These are phyloP conservation scores for Sebastes matsubarae DNA, from an alignment of 2,797 vertebrate species.

Conservation along the genomic window DNA sequence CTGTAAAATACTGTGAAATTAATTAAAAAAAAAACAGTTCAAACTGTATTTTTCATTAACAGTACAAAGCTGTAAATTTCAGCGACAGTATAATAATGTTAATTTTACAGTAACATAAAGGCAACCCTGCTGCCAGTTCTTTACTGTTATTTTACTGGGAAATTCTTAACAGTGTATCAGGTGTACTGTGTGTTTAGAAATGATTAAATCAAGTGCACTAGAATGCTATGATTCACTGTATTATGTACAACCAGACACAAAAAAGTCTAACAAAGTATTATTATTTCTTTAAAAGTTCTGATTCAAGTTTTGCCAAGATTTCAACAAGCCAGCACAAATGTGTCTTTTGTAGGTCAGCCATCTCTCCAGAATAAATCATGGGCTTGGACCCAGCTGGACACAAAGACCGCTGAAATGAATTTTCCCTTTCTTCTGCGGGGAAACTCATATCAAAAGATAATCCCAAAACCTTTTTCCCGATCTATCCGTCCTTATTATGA, in stretches of 20 bases:
- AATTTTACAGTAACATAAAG: no score
- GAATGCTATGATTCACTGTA: background rate
- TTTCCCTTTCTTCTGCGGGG: background rate
- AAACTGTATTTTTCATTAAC: no score
- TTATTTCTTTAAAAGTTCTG: background rate
- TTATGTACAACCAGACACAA: background rate
- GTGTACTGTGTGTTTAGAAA: background rate
- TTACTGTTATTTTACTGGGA: no score
- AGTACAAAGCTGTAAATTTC: no score
- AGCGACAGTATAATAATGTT: no score
- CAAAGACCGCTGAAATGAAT: slow-evolving; percentile 29
- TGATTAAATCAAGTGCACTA: background rate
- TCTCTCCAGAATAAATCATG: slow-evolving; percentile 13
- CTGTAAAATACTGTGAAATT: no score
- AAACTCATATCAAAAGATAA: slow-evolving; percentile 39
- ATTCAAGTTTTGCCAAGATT: background rate
- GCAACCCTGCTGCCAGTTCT: no score
- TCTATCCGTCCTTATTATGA: background rate
- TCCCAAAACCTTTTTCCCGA: background rate
- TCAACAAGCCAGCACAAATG: background rate
- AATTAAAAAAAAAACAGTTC: no score
- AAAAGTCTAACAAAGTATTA: background rate
- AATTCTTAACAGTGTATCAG: background rate
- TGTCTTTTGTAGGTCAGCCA: slow-evolving; percentile 39
- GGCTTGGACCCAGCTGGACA: slow-evolving; percentile 44